Evolutionary conservation across 2,888 invertebrate species (phyloP).

Genomic region (Drosophila quinaria): DNA sequence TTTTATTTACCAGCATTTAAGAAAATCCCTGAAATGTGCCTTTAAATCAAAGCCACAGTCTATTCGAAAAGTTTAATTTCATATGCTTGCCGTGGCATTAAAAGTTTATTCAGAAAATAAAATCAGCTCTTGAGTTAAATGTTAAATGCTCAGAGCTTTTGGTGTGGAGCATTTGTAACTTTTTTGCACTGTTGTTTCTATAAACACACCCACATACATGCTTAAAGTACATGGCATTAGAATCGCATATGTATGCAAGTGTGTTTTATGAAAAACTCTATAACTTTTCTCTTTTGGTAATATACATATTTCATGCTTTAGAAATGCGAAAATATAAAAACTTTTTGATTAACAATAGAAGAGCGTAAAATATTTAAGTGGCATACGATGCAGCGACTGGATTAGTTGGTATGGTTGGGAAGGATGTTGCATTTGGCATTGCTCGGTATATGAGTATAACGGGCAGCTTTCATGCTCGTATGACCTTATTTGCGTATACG

Average conservation of each 20-base stretch:
- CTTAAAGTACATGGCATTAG: constrained; percentile 7
- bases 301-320: constrained; percentile 51
- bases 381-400: constrained; percentile 28
- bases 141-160: constrained; percentile 40
- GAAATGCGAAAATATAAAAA: constrained; percentile 42
- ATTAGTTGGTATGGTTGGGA: constrained; percentile 10
- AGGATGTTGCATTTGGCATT: constrained; percentile 16
- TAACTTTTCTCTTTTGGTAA: constrained; percentile 27
- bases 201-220: not conserved
- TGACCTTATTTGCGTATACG: constrained; percentile 72
- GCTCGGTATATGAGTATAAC: not conserved
- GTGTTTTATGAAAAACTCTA: constrained; percentile 25
- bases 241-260: constrained; percentile 13
- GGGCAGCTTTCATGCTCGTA: constrained; percentile 18
- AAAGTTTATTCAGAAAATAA: constrained; percentile 12
- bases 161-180: constrained; percentile 34
- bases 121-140: constrained; percentile 33
- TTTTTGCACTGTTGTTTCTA: constrained; percentile 21
- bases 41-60: constrained; percentile 1
- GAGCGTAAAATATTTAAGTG: constrained; percentile 74
- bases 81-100: constrained; percentile 7
- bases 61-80: not conserved
- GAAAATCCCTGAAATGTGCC: not conserved
- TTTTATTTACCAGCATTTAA: too few relatives aligned
- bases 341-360: constrained; percentile 68